These are phyloP conservation scores for Brachyrhaphis roseni DNA, from an alignment of 2,797 vertebrate species.

Conservation along the genomic window DNA sequence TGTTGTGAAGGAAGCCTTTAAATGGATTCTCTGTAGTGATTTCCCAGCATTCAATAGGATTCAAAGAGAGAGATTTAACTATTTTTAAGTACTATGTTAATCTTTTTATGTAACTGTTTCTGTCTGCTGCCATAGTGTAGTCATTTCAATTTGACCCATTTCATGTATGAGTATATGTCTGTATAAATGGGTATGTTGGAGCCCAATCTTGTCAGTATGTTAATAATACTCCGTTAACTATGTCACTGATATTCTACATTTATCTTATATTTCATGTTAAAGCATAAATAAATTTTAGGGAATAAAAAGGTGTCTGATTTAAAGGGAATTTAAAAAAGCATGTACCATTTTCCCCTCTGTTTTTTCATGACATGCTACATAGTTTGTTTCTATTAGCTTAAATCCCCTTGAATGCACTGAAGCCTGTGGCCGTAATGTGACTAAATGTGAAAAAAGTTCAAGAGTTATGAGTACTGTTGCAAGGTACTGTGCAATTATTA, in stretches of 20 bases:
- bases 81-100: too few relatives aligned
- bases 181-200: too few relatives aligned
- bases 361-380: not conserved
- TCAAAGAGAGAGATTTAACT: too few relatives aligned
- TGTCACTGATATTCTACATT: too few relatives aligned
- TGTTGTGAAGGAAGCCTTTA: not conserved
- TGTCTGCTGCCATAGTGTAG: too few relatives aligned
- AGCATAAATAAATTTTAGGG: too few relatives aligned
- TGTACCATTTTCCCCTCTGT: not conserved
- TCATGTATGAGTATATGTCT: too few relatives aligned
- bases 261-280: too few relatives aligned
- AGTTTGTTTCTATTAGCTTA: not conserved
- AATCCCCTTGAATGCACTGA: not conserved
- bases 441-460: not conserved
- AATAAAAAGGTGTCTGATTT: not conserved
- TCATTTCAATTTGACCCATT: too few relatives aligned
- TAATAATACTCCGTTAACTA: too few relatives aligned
- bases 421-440: not conserved
- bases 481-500: not conserved
- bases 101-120: too few relatives aligned
- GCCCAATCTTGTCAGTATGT: too few relatives aligned
- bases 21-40: not conserved
- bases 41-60: not conserved
- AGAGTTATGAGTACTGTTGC: not conserved
- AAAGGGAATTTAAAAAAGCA: not conserved